These are phyloP conservation scores for Scaptomyza flava DNA, from an alignment of 2,888 invertebrate genomes.

Conservation along the genomic window DNA sequence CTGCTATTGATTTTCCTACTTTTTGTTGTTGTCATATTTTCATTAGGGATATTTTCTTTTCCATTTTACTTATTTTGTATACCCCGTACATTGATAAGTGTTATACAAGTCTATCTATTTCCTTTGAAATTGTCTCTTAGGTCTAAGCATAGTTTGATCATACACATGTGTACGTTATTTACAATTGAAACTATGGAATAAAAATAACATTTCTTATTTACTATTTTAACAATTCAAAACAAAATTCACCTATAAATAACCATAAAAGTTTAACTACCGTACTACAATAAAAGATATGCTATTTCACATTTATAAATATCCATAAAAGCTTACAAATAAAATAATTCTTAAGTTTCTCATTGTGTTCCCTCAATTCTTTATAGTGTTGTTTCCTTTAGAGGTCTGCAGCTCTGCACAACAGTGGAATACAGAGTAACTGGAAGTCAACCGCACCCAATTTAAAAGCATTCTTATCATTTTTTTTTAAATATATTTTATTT, in stretches of 20 bases:
- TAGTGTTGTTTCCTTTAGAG: neutral
- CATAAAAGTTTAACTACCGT: no score
- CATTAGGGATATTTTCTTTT: constrained; percentile 31
- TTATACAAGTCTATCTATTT: neutral
- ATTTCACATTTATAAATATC: no score
- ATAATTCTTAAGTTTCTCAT: neutral
- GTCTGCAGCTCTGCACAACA: neutral
- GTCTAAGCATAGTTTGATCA: no score
- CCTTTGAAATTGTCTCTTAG: no score
- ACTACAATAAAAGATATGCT: no score
- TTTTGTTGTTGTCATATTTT: constrained; percentile 36
- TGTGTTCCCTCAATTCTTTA: neutral
- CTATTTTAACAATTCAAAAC: no score
- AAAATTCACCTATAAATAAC: no score
- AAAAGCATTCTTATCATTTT: constrained; percentile 8
- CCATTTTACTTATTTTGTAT: neutral
- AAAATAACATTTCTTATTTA: no score
- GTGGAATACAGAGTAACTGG: neutral
- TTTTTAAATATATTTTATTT: no score
- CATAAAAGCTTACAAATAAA: no score
- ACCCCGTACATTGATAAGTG: neutral
- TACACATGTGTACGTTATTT: no score
- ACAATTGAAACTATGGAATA: no score
- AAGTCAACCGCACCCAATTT: neutral
- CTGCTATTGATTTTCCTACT: constrained; percentile 61